These are phyloP conservation scores for Pandemis cinnamomeana DNA, from an alignment of 2,888 invertebrate genomes.

Conservation along the genomic window DNA sequence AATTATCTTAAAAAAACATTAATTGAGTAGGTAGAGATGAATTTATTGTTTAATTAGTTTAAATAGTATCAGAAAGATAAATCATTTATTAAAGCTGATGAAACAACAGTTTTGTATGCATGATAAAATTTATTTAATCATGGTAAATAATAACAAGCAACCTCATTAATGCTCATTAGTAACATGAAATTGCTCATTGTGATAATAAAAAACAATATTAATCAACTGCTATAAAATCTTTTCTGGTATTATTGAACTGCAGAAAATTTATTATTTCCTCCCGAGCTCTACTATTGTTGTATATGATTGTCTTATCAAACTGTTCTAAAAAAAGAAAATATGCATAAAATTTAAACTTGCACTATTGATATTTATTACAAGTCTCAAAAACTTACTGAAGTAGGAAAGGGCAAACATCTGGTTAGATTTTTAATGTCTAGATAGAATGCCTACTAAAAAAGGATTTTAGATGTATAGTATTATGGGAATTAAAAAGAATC, in stretches of 20 bases:
- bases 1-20: background rate
- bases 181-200: background rate
- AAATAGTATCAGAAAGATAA: constrained; percentile 1
- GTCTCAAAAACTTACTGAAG: no score
- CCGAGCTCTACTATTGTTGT: no score
- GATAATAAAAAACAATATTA: background rate
- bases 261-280: background rate
- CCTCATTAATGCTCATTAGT: background rate
- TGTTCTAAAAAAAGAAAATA: no score
- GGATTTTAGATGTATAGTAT: no score
- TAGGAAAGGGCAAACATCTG: no score
- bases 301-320: no score
- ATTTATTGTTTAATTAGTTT: background rate
- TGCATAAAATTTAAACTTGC: no score
- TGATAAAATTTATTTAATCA: background rate
- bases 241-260: background rate
- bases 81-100: background rate
- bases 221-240: background rate
- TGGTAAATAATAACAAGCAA: background rate
- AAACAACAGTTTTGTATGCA: background rate
- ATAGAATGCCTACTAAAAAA: no score
- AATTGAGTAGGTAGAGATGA: background rate
- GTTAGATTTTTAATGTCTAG: no score
- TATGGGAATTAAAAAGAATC: background rate
- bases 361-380: no score